Evolutionary conservation across 2,888 invertebrate species (phyloP).

Genomic region (Platycheirus albimanus): DNA sequence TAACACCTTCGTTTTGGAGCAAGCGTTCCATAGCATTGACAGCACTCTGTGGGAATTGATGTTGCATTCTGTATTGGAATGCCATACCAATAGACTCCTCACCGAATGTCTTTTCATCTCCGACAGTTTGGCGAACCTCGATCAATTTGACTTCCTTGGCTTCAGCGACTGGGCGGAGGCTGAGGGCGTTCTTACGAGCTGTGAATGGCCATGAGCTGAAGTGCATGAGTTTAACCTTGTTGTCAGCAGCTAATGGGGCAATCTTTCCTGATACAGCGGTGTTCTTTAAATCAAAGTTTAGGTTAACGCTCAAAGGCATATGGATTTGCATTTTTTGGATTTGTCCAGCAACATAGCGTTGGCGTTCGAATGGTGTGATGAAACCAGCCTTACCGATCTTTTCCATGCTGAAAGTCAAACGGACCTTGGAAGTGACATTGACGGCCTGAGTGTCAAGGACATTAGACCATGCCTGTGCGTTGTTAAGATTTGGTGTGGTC

Average conservation of each 20-base stretch:
- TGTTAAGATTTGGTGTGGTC: slow-evolving; percentile 74
- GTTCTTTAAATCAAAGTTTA: slow-evolving; percentile 83
- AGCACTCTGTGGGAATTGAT: slow-evolving; percentile 81
- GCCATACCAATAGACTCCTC: slow-evolving; percentile 84
- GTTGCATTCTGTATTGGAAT: slow-evolving; percentile 84
- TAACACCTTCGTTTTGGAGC: slow-evolving; percentile 58
- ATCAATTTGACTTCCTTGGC: slow-evolving; percentile 83
- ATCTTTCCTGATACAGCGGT: slow-evolving; percentile 83
- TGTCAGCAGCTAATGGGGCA: slow-evolving; percentile 79
- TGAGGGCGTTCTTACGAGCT: slow-evolving; percentile 84
- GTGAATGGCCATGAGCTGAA: slow-evolving; percentile 87
- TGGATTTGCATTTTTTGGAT: slow-evolving; percentile 85
- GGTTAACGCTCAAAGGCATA: slow-evolving; percentile 84
- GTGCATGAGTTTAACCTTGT: slow-evolving; percentile 84
- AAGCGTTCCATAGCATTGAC: slow-evolving; percentile 77
- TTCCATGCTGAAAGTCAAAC: slow-evolving; percentile 84
- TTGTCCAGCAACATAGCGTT: slow-evolving; percentile 85
- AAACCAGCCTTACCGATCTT: slow-evolving; percentile 86
- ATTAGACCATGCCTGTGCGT: slow-evolving; percentile 64
- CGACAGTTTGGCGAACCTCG: slow-evolving; percentile 79
- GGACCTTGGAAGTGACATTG: slow-evolving; percentile 83
- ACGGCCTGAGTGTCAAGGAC: slow-evolving; percentile 77
- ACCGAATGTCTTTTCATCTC: slow-evolving; percentile 82
- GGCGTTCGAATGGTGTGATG: slow-evolving; percentile 85
- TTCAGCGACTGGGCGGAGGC: slow-evolving; percentile 83